Base-by-base conservation (phyloP, 2,888 invertebrate genomes). In the Diogma glabrata region DNA sequence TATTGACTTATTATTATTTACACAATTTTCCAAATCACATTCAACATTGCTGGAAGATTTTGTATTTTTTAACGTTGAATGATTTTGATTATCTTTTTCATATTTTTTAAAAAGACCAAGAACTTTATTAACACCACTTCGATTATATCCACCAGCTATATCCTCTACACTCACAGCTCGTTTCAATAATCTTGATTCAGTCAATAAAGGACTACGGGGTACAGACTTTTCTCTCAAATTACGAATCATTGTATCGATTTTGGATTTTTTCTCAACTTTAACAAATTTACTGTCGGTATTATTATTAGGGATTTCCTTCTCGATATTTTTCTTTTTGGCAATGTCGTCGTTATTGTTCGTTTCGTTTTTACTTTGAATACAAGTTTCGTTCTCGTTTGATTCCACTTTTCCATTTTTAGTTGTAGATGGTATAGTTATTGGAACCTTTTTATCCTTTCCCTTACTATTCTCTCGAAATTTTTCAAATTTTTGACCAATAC, bases 401-500 rank as follows among this genome's bases (percentile, higher is more conserved):
- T 6, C 5, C 5, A 24, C 24, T 24, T 14, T 36, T 8, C 7
- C 6, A 16, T 7, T 36, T 8, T 7, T 6, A 5, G 6, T 12
- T 23, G 22, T 26, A 6, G 22, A n/a, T 12, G 24, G 7, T 26
- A 2, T 14, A 14, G 8, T 8, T 36, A 4, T 14, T 14, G 43
- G 40, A 14, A 14, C 16, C 26, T 64, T 66, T 47, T 64, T 66
- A 3, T 67, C 67, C 46, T 64, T 48, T 54, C 71, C 73, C 48
- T 76, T 74, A 2, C 78, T 67, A 17, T 70, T 70, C 53, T 70
- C 71, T 2, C 76, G 72, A 30, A 84, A 74, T 63, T 82, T 84
- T 66, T 84, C 84, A 61, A 84, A 74, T 64, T 82, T 84, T 62
- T 85, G 86, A 43, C 89, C 87, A 59, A 88, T 77, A 0, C 81